Conservation (phyloP, 2,113 vertebrate genomes). For the Nannospalax galili region DNA sequence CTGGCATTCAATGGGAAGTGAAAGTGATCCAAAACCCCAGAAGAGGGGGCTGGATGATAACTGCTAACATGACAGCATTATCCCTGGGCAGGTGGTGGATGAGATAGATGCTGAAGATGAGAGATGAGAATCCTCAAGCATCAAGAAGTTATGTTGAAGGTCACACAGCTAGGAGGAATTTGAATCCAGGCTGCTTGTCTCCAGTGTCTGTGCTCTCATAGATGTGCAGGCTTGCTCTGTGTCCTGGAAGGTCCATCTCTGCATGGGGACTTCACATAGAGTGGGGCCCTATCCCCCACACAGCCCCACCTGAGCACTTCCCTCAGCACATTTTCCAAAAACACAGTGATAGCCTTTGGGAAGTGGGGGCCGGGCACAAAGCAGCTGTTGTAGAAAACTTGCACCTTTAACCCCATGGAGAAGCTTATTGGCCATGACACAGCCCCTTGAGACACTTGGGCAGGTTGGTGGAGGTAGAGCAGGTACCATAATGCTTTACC, state of each 20-base stretch:
- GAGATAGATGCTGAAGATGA: not conserved
- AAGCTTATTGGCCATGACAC: not conserved
- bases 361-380: not conserved
- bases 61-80: not conserved
- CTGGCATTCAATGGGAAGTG: not conserved
- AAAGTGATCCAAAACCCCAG: not conserved
- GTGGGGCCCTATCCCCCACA: not conserved
- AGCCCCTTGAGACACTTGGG: not conserved
- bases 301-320: not conserved
- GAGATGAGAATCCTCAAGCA: not conserved
- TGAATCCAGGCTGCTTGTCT: not conserved
- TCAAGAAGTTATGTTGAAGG: slow-evolving; percentile 13
- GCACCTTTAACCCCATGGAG: not conserved
- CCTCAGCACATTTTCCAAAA: not conserved
- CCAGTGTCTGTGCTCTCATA: not conserved
- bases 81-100: not conserved
- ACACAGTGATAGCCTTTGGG: not conserved
- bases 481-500: not conserved
- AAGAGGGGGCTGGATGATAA: not conserved
- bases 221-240: not conserved
- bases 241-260: not conserved
- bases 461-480: not conserved
- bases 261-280: not conserved
- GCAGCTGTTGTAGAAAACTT: not conserved
- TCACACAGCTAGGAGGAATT: not conserved